Percentiles rank a stretch among this genome's conserved stretches.
phyloP scores from a whole-genome alignment of 2,797 vertebrate genomes.

The Spea hammondii region DNA sequence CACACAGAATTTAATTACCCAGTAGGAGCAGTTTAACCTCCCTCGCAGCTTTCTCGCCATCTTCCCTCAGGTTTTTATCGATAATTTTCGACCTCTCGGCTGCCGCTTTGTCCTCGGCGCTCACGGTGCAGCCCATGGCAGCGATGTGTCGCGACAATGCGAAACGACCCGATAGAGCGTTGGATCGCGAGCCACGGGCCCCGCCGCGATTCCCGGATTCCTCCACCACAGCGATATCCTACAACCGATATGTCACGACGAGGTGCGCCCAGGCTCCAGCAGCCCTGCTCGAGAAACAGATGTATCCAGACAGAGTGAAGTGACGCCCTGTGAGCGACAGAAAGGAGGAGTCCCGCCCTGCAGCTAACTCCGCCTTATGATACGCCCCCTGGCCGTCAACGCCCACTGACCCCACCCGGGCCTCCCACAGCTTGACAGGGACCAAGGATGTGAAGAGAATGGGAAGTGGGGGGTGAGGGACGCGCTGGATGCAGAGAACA shows the following conservation, averaged over 20 bases:
- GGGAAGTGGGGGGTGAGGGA: not conserved
- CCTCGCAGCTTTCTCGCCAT: slow-evolving; percentile 93
- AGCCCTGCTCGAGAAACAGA: not conserved
- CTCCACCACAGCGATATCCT: slow-evolving; percentile 30
- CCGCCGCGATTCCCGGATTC: slow-evolving; percentile 25
- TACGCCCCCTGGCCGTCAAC: too few species aligned
- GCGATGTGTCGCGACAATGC: slow-evolving; percentile 53
- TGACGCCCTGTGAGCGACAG: slow-evolving; percentile 12
- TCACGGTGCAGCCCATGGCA: slow-evolving; percentile 95
- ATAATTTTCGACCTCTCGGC: slow-evolving; percentile 96
- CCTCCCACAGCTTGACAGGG: not conserved
- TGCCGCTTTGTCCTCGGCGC: slow-evolving; percentile 95
- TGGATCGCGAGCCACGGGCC: slow-evolving; percentile 39
- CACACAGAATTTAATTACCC: slow-evolving; percentile 68
- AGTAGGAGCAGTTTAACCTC: slow-evolving; percentile 94
- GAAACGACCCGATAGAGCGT: slow-evolving; percentile 19
- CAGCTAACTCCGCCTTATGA: too few species aligned
- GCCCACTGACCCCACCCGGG: not conserved
- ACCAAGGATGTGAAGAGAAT: not conserved
- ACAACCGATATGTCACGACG: slow-evolving; percentile 7
- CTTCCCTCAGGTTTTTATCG: slow-evolving; percentile 94
- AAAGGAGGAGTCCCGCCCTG: not conserved
- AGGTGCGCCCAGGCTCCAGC: not conserved
- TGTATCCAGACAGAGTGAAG: slow-evolving; percentile 3
- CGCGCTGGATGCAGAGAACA: too few species aligned